Base-by-base conservation (phyloP, 2,888 invertebrate genomes). In the Hyppa rectilinea region DNA sequence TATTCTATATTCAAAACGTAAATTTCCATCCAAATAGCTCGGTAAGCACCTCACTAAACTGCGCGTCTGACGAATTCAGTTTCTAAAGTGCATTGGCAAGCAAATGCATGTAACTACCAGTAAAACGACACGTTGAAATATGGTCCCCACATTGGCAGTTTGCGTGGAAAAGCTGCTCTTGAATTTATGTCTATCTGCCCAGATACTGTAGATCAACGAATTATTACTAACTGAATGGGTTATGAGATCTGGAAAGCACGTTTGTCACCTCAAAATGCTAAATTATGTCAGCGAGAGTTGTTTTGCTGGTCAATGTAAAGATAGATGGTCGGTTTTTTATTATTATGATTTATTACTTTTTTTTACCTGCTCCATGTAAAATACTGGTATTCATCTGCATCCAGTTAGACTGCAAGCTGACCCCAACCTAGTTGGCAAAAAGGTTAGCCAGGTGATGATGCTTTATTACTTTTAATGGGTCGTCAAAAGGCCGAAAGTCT, bases 1-100 rank as follows among this genome's bases (percentile, higher is more conserved):
- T 50, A 40, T 71, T 61, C 40, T 36, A 59, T n/a, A 36, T 43
- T 26, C 12, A n/a, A 77, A 59, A 50, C 12, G 56, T 62, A 53
- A 74, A 61, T 53, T 56, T 64, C n/a, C 45, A 17, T 53, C 31
- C 31, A 75, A 75, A 80, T 38, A 45, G 75, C 66, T 29, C 17
- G 29, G 75, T 75, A 80, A 80, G 75, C 81, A 67, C 43, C 52
- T 80, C 26, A 52, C 38, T 62, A 61, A 77, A 80, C 75, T 61
- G 68, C 50, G 10, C 17, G 23, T 47, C 55, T 76, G 81, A 78
- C 77, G 81, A 59, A 62, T 50, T 40, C 45, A 77, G 81, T 78
- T 65, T 10, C 9, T n/a, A 77, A 78, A 81, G 61, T 70, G 78
- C 81, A 77, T 65, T 58, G 49, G 45, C 62, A 62, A 77, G 71